These are phyloP conservation scores for Megalonaias nervosa DNA, from an alignment of 1,140 invertebrate species.

Conservation along the genomic window DNA sequence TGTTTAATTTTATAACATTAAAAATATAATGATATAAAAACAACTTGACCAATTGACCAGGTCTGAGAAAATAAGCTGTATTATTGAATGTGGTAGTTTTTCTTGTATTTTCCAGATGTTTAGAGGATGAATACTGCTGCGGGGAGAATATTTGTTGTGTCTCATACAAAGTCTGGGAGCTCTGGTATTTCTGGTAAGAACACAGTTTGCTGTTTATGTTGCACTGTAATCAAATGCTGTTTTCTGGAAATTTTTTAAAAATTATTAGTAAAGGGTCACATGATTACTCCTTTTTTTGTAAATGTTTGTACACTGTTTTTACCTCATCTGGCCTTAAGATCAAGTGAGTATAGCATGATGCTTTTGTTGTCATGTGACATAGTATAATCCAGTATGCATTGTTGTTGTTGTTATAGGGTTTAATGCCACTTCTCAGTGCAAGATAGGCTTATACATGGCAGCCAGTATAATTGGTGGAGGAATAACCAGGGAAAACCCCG, in stretches of 20 bases:
- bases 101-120: slow-evolving; percentile 51
- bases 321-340: not conserved
- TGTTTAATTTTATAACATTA: no score
- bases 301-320: not conserved
- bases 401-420: no score
- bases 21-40: no score
- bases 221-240: not conserved
- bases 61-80: no score
- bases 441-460: no score
- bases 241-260: not conserved
- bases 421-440: no score
- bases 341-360: not conserved
- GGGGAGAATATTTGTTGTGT: slow-evolving; percentile 67
- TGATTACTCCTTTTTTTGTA: not conserved
- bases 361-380: not conserved
- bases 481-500: no score
- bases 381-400: not conserved
- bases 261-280: not conserved
- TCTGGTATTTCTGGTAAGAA: slow-evolving; percentile 68
- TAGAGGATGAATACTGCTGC: slow-evolving; percentile 68
- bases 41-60: no score
- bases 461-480: no score
- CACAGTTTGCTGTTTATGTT: not conserved
- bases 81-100: not conserved
- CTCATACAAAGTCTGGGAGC: slow-evolving; percentile 68